These are phyloP conservation scores for Cyanoliseus patagonus DNA, from an alignment of 2,113 vertebrate genomes.

Conservation along the genomic window DNA sequence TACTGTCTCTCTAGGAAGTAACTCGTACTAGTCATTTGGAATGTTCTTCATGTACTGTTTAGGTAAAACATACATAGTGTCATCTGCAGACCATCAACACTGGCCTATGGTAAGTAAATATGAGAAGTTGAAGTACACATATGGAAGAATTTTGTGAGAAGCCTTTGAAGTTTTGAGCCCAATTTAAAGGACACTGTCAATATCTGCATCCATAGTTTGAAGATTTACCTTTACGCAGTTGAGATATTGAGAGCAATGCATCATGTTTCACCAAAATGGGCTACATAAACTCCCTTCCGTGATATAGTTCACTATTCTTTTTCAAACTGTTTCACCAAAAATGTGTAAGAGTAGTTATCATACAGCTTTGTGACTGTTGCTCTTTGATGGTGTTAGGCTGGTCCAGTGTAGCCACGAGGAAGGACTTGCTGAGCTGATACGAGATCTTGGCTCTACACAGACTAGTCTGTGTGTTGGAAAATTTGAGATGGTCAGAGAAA, in stretches of 20 bases:
- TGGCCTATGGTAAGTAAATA: neutral
- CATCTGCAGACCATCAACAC: neutral
- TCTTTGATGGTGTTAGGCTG: neutral
- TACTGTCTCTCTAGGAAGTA: neutral
- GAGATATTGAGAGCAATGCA: neutral
- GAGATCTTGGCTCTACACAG: accelerated
- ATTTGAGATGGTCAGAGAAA: neutral
- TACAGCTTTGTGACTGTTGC: neutral
- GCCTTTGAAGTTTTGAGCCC: neutral
- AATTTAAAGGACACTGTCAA: neutral
- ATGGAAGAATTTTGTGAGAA: neutral
- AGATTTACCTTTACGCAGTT: neutral
- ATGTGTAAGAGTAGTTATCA: neutral
- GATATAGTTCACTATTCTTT: neutral
- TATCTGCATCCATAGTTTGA: neutral
- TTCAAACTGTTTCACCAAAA: neutral
- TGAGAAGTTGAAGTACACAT: neutral
- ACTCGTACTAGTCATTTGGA: neutral
- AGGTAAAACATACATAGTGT: neutral
- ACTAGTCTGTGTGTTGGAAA: neutral
- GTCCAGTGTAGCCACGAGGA: neutral
- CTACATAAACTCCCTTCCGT: neutral
- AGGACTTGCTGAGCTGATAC: neutral
- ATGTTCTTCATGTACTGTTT: neutral
- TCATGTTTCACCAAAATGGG: neutral